Evolutionary conservation across 2,888 invertebrate species (phyloP), one percentile per base, ranked within the genome.

Genomic region (Drosophila meridiana): DNA sequence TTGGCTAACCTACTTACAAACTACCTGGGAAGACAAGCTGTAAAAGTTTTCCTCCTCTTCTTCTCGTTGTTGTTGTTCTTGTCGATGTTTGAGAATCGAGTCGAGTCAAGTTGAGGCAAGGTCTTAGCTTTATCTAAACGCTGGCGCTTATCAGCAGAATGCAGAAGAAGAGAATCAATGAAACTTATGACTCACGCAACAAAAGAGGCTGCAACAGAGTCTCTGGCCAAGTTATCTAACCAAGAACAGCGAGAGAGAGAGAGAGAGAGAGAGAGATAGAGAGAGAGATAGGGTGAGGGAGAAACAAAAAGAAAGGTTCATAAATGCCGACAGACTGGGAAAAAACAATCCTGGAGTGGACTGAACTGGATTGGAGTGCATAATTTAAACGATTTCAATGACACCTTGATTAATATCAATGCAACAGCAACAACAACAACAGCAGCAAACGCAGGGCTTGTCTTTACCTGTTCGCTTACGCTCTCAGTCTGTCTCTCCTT

Each of bases 301-400:
- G 45, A 56, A 69, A 64, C 47, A 69, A 72, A 69, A 72, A 70
- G 67, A 56, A 70, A 71, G 65, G 76, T 80, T 71, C 76, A 82
- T 59, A 80, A 82, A 75, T 50, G 80, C 80, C 80, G 79, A 70
- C 83, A 76, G 38, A 56, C 50, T 7, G 61, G 55, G 55, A 58
- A 62, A 55, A 32, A 60, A 56, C 20, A 20, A 77, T 64, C 61
- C 71, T 74, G 61, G 32, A 58, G 71, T 71, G 70, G 42, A 77
- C 61, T 66, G 53, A 61, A 70, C 68, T 80, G 76, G 77, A 72
- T 77, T 80, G 78, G 62, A 78, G 82, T 91, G 89, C 87, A 89
- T 90, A 91, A 91, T 90, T 91, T 91, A 91, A 91, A 91, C 90
- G 88, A 92, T 91, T 91, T 89, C 91, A 92, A 91, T 91, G 92